A percentile compares a stretch with the other conserved stretches of the same genome.
These are phyloP conservation scores for Gobius niger DNA, from an alignment of 2,113 vertebrate species.

Conservation along the genomic window DNA sequence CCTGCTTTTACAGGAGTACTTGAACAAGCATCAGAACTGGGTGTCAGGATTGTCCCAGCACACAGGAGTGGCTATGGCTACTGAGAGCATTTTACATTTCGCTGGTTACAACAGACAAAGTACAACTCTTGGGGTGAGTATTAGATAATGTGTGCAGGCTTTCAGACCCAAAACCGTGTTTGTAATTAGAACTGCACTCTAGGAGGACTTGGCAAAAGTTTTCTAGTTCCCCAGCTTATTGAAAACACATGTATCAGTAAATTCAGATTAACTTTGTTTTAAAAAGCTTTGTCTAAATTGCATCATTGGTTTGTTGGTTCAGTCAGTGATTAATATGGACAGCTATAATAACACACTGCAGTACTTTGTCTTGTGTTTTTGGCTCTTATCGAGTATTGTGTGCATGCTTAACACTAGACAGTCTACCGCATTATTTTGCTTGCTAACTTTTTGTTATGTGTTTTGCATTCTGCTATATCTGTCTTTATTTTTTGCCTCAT, in stretches of 20 bases:
- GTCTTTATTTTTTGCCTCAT: constrained; percentile 73
- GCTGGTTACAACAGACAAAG: constrained; percentile 95
- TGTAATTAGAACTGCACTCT: neutral
- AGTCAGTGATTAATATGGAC: constrained; percentile 43
- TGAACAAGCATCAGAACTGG: constrained; percentile 98
- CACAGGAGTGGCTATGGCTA: constrained; percentile 96
- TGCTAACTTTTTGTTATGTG: constrained; percentile 40
- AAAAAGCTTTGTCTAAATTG: neutral
- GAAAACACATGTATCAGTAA: neutral
- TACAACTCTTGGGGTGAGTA: constrained; percentile 91
- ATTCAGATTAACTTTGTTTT: neutral
- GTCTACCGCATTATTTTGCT: constrained; percentile 51
- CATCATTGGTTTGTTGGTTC: constrained; percentile 10
- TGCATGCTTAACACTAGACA: constrained; percentile 33
- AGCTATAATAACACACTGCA: constrained; percentile 9
- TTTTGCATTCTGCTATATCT: constrained; percentile 52
- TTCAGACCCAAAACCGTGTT: neutral
- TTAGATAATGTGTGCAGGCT: neutral
- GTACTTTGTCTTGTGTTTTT: constrained; percentile 16
- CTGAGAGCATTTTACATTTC: constrained; percentile 92
- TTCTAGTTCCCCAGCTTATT: neutral
- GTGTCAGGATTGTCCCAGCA: constrained; percentile 93
- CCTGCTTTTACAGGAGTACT: constrained; percentile 82
- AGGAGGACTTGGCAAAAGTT: neutral
- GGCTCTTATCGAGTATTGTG: constrained; percentile 29